These are phyloP conservation scores for Drosophila seguyi DNA, from an alignment of 1,140 invertebrate species.

Conservation along the genomic window DNA sequence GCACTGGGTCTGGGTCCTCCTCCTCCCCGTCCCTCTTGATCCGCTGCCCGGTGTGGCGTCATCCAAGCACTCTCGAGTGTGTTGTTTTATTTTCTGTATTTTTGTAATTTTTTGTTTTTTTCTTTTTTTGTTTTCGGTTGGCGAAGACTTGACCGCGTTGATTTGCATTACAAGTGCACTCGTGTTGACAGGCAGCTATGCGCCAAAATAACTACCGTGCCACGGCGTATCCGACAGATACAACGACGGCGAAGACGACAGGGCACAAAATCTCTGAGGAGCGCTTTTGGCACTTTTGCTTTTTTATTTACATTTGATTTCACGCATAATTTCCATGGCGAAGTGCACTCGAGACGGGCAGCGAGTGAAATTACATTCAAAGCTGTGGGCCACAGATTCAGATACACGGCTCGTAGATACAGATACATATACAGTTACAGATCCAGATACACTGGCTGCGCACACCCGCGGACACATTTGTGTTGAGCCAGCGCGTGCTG, in stretches of 20 bases:
- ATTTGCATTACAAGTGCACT: conserved; percentile 84
- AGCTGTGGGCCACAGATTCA: conserved; percentile 29
- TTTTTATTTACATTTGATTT: conserved; percentile 83
- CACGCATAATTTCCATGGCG: conserved; percentile 81
- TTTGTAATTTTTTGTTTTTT: conserved; percentile 2
- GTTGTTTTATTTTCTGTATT: conserved; percentile 48
- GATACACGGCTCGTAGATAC: conserved; percentile 7
- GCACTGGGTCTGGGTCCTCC: conserved; percentile 19
- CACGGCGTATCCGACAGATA: conserved; percentile 39
- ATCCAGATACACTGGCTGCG: conserved; percentile 5
- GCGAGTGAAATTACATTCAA: conserved; percentile 70
- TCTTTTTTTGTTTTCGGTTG: conserved; percentile 9
- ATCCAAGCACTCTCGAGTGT: conserved; percentile 44
- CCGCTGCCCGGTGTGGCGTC: conserved; percentile 38
- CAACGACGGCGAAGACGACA: background rate
- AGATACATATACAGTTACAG: conserved; percentile 17
- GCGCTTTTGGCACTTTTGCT: conserved; percentile 74
- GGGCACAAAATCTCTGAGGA: conserved; percentile 4
- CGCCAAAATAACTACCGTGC: conserved; percentile 84
- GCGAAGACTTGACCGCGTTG: conserved; percentile 76
- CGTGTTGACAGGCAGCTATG: conserved; percentile 82
- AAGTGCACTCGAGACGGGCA: conserved; percentile 74
- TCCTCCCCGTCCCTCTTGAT: conserved; percentile 1
- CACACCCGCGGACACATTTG: conserved; percentile 32
- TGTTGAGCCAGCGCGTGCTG: conserved; percentile 70